phyloP scores from a whole-genome alignment of 2,113 vertebrate genomes.

The Bambusicola thoracicus region DNA sequence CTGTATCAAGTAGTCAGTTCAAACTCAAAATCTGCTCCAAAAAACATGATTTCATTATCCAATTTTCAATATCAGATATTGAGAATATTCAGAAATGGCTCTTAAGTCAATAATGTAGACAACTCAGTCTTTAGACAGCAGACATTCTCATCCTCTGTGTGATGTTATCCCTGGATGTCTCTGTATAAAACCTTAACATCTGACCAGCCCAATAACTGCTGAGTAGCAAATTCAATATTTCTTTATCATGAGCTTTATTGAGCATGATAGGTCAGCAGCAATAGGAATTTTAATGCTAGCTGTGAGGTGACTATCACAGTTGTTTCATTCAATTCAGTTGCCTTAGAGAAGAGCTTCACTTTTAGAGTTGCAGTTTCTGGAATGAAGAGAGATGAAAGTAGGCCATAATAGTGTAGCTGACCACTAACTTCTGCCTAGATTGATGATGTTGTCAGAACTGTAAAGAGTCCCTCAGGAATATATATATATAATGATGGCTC shows the following conservation, averaged over 20 bases:
- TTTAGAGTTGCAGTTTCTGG: not conserved
- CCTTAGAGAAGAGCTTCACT: not conserved
- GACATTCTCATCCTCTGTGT: not conserved
- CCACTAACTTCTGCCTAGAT: not conserved
- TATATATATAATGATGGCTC: not conserved
- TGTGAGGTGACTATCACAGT: not conserved
- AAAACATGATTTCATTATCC: not conserved
- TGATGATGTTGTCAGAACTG: not conserved
- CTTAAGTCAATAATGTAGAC: not conserved
- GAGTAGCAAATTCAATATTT: not conserved
- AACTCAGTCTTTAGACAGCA: not conserved
- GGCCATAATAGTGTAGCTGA: not conserved
- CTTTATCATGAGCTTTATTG: not conserved
- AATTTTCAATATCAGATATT: not conserved
- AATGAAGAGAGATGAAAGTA: not conserved
- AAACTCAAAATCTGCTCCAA: not conserved
- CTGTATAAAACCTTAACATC: not conserved
- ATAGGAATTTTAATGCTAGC: not conserved
- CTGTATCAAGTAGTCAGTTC: not conserved
- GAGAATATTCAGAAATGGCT: not conserved
- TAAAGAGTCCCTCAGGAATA: rapidly evolving
- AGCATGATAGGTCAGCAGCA: not conserved
- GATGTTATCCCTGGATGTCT: not conserved
- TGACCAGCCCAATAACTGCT: not conserved
- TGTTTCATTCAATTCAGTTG: not conserved